A percentile compares a stretch with the other conserved stretches of the same genome.
These are phyloP conservation scores for Drusus annulatus DNA, from an alignment of 1,140 invertebrate species.

Conservation along the genomic window DNA sequence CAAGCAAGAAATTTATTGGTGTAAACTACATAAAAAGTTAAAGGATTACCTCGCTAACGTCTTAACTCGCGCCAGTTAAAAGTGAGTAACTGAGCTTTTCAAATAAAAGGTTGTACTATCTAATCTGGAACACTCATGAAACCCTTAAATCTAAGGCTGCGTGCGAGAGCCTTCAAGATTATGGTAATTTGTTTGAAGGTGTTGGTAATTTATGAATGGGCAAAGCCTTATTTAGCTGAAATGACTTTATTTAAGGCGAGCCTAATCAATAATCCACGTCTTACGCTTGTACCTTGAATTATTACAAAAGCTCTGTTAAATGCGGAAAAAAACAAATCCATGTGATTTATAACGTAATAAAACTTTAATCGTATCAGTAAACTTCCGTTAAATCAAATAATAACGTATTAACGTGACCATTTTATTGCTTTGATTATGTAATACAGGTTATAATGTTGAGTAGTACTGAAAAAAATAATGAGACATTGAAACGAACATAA, in stretches of 20 bases:
- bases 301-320: no score
- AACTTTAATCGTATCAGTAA: no score
- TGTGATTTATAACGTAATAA: no score
- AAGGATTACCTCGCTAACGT: conserved; percentile 10
- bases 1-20: not conserved
- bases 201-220: conserved; percentile 23
- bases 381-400: no score
- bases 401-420: no score
- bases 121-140: conserved; percentile 17
- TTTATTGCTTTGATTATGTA: no score
- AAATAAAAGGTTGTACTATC: conserved; percentile 13
- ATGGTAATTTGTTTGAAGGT: conserved; percentile 22
- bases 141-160: conserved; percentile 24
- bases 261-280: not conserved
- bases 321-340: no score
- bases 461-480: no score
- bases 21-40: not conserved
- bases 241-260: conserved; percentile 2
- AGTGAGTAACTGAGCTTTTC: conserved; percentile 8
- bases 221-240: conserved; percentile 1
- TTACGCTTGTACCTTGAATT: not conserved
- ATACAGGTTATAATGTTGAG: no score
- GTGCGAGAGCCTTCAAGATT: conserved; percentile 24
- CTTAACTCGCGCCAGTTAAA: not conserved
- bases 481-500: no score